Percentiles rank a stretch among this genome's conserved stretches.
Conservation (phyloP, 2,888 invertebrate species). For the Caenorhabditis parvicauda region DNA sequence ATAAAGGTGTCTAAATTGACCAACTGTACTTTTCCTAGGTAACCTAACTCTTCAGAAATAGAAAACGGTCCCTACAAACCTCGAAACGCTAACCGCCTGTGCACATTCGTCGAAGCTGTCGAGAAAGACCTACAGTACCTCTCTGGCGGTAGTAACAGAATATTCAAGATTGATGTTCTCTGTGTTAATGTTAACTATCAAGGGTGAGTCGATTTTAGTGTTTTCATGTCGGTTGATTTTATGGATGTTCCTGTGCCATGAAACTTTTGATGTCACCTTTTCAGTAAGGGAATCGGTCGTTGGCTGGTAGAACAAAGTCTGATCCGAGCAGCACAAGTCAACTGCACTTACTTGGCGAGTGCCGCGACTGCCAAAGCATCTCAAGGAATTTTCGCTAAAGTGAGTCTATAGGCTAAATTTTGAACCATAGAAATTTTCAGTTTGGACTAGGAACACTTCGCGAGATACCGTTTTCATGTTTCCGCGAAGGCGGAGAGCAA, state of each 20-base stretch:
- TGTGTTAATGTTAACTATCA: conserved; percentile 33
- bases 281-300: conserved; percentile 30
- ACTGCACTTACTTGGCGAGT: conserved; percentile 26
- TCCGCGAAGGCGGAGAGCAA: conserved; percentile 24
- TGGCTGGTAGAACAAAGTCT: conserved; percentile 22
- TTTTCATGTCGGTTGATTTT: too few relatives aligned
- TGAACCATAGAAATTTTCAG: conserved; percentile 11
- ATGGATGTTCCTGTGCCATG: not conserved
- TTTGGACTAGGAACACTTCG: conserved; percentile 25
- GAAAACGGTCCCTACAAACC: conserved; percentile 20
- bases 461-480: conserved; percentile 40
- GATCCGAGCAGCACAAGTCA: conserved; percentile 13
- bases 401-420: not conserved
- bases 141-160: conserved; percentile 3
- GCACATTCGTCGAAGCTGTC: conserved; percentile 24
- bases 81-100: conserved; percentile 30
- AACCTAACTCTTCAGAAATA: conserved; percentile 30
- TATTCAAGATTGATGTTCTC: conserved; percentile 42
- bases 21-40: too few relatives aligned
- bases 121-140: conserved; percentile 27
- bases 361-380: conserved; percentile 35
- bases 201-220: conserved; percentile 9
- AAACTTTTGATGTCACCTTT: conserved; percentile 2
- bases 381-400: conserved; percentile 32
- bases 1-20: too few relatives aligned